phyloP scores from a whole-genome alignment of 2,113 vertebrate genomes.

The Phalacrocorax carbo region DNA sequence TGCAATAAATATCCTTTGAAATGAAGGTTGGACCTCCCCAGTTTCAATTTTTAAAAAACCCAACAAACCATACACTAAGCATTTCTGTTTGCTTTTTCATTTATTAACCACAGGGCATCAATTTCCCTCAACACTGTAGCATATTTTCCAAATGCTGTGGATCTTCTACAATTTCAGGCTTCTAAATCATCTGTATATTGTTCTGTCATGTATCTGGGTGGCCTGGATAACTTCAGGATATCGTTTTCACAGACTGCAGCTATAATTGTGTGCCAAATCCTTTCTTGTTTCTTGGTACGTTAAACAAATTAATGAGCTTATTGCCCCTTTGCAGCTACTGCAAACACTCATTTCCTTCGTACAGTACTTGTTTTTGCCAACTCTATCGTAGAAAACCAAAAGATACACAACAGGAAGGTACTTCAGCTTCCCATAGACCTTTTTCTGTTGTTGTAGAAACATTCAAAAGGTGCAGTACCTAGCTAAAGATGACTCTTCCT shows the following conservation, averaged over 20 bases:
- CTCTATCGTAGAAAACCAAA: neutral
- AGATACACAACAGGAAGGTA: neutral
- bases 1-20: neutral
- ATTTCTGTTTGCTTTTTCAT: neutral
- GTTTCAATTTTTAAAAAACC: neutral
- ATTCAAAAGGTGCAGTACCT: neutral
- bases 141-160: neutral
- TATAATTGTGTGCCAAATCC: neutral
- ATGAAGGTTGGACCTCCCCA: neutral
- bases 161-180: neutral
- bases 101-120: neutral
- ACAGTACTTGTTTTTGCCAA: neutral
- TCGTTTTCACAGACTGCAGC: neutral
- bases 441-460: neutral
- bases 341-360: neutral
- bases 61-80: neutral
- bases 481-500: slow-evolving; percentile 23
- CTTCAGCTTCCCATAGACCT: neutral
- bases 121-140: neutral
- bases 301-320: neutral
- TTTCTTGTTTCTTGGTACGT: neutral
- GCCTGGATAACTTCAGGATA: neutral
- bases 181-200: neutral
- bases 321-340: neutral
- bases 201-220: neutral